Evolutionary conservation across 1,140 invertebrate species (phyloP), one percentile per base, ranked within the genome.

Genomic region (Monomorium pharaonis): DNA sequence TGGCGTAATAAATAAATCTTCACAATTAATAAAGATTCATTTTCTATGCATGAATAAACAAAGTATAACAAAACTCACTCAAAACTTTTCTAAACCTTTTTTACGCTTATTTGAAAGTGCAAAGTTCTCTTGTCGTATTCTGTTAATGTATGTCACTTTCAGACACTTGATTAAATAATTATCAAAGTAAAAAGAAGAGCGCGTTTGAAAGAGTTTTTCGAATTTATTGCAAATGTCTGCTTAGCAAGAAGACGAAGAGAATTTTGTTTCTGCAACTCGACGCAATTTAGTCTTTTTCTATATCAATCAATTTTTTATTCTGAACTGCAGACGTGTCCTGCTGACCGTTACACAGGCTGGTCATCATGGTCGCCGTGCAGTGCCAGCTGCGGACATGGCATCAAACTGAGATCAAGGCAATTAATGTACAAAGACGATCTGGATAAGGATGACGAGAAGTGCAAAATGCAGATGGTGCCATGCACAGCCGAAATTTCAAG

Each of bases 361-460:
- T 95, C 96, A 12, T 93, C 95, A 49, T 97, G 97, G 97, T 96
- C 96, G 1, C 95, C 96, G 14, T 97, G 97, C 94, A 96, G 96
- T 6, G 96, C 96, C 1, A 96, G 96, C 2, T 97, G 97, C 92
- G 97, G 97, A 0, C 95, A 96, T 76, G 97, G 97, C 0, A 94
- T 96, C 0, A 95, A 96, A 62, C 93, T 96, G 87, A 95, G 97
- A 69, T 96, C 96, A 1, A 95, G 98, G 12, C 93, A 93, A 33
- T 94, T 94, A 42, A 89, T 93, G 74, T 93, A 94, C 30, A 92
- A 92, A 84, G 93, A 67, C 0, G 2, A 67, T 0, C 24, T 94
- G 54, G 88, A 95, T 4, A 89, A 93, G 24, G 95, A 96, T 27
- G 95, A 91, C 1, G 90, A 92, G 47, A 92, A 94, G 9, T 95